Evolutionary conservation across 2,797 vertebrate species (phyloP).

Genomic region (Trachurus trachurus): DNA sequence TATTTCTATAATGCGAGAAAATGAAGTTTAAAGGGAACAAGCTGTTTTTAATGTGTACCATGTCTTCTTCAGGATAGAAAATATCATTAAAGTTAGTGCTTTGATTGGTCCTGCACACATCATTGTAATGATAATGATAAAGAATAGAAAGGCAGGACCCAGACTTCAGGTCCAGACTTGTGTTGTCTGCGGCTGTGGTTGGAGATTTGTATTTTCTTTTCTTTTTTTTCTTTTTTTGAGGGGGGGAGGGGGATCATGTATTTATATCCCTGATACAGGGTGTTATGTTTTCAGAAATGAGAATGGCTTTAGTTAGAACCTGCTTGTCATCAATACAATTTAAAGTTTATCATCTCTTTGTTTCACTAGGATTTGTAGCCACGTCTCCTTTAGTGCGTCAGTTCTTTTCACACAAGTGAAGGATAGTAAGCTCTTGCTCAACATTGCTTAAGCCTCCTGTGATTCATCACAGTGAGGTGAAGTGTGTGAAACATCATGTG

Average conservation of each 20-base stretch:
- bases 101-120: background rate
- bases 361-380: background rate
- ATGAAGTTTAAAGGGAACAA: background rate
- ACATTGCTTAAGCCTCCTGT: background rate
- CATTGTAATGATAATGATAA: too few relatives aligned
- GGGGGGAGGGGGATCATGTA: background rate
- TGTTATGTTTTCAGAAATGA: conserved; percentile 23
- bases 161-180: conserved; percentile 5
- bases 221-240: background rate
- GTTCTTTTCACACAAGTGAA: background rate
- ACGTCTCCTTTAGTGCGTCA: background rate
- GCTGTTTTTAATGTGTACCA: background rate
- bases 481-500: background rate
- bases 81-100: background rate
- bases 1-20: too few relatives aligned
- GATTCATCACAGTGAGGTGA: background rate
- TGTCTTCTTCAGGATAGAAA: background rate
- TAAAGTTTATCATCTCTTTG: background rate
- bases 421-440: too few relatives aligned
- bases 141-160: background rate
- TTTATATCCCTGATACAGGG: background rate
- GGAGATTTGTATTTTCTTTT: background rate
- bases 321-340: background rate
- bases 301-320: background rate
- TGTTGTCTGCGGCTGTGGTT: background rate